These are phyloP conservation scores for Selene dorsalis DNA, from an alignment of 2,797 vertebrate species.

Conservation along the genomic window DNA sequence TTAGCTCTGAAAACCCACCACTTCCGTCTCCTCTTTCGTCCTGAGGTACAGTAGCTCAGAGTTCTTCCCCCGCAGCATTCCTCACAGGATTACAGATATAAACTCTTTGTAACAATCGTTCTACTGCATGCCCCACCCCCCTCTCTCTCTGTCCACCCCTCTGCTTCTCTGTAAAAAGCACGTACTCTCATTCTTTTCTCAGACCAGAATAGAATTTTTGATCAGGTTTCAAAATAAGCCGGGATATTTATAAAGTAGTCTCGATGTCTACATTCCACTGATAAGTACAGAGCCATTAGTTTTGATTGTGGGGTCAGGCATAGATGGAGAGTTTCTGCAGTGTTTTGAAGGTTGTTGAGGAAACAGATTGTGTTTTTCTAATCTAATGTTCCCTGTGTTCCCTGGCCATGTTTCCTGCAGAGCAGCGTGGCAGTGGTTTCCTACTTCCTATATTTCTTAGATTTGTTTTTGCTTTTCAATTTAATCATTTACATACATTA, in stretches of 20 bases:
- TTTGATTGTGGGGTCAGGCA: constrained; percentile 55
- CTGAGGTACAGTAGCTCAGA: constrained; percentile 41
- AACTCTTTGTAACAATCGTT: constrained; percentile 24
- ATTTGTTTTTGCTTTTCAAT: neutral
- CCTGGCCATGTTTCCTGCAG: constrained; percentile 28
- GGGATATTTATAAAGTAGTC: constrained; percentile 68
- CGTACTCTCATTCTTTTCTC: constrained; percentile 49
- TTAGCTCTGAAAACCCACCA: constrained; percentile 6
- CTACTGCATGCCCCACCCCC: neutral
- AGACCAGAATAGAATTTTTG: constrained; percentile 63
- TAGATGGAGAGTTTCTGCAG: constrained; percentile 31
- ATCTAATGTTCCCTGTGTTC: constrained; percentile 55
- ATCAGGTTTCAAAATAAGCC: constrained; percentile 66
- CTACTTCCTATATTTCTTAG: constrained; percentile 1
- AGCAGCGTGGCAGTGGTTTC: neutral
- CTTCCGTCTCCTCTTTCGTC: constrained; percentile 37
- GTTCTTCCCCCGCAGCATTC: constrained; percentile 53
- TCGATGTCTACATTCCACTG: constrained; percentile 72
- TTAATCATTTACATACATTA: constrained; percentile 1
- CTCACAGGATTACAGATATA: constrained; percentile 55
- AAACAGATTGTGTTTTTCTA: constrained; percentile 57
- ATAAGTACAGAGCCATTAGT: constrained; percentile 63
- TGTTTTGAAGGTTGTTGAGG: constrained; percentile 71
- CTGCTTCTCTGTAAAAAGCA: constrained; percentile 11
- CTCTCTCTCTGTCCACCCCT: neutral